Evolutionary conservation across 2,113 vertebrate species (phyloP).

Genomic region (Semicossyphus pulcher): DNA sequence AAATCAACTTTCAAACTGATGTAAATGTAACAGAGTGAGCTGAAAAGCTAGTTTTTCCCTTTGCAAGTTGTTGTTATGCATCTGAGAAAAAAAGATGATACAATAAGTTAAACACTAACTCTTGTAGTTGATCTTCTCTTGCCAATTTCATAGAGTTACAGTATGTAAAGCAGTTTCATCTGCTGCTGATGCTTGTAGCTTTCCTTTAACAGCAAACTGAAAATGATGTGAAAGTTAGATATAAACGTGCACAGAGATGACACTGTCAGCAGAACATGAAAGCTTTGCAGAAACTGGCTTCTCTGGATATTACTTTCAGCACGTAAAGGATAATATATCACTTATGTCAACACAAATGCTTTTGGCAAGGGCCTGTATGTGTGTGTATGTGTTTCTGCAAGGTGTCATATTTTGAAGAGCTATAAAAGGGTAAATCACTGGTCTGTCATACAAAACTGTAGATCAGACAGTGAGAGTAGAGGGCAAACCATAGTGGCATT

Average conservation of each 20-base stretch:
- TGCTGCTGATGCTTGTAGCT: background rate
- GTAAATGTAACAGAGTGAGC: too few relatives aligned
- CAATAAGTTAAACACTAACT: too few relatives aligned
- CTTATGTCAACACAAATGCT: conserved; percentile 27
- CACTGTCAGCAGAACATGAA: conserved; percentile 21
- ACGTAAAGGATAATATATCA: conserved; percentile 58
- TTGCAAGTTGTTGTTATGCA: too few relatives aligned
- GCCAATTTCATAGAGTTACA: too few relatives aligned
- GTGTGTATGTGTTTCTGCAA: conserved; percentile 20
- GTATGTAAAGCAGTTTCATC: too few relatives aligned
- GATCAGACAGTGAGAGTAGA: background rate
- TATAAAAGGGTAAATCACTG: conserved; percentile 56
- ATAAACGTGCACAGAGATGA: conserved; percentile 2
- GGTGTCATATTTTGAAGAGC: conserved; percentile 32
- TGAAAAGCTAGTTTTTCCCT: too few relatives aligned
- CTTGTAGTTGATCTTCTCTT: too few relatives aligned
- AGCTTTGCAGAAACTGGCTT: conserved; percentile 71
- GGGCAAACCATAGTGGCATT: conserved; percentile 1
- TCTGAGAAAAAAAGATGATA: too few relatives aligned
- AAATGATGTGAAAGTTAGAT: conserved; percentile 7
- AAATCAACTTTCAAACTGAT: too few relatives aligned
- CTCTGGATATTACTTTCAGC: conserved; percentile 60
- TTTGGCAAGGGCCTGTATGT: background rate
- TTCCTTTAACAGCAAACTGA: conserved; percentile 3
- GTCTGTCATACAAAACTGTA: background rate